Evolutionary conservation across 2,797 vertebrate genomes (phyloP).

Genomic region (Rhabdophis nuchalis): DNA sequence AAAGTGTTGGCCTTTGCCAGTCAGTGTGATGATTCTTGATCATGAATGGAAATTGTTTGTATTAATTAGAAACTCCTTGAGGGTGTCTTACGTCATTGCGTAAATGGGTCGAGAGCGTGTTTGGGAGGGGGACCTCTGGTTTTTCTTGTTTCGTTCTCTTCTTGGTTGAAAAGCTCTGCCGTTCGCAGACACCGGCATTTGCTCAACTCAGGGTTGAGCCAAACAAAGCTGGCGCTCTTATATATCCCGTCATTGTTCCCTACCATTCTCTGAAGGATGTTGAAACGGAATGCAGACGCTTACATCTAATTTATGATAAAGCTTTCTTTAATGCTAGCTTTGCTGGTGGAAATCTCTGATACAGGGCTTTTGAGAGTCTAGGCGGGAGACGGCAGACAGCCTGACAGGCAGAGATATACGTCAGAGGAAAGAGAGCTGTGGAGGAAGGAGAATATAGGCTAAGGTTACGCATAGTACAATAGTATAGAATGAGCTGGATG

Average conservation of each 20-base stretch:
- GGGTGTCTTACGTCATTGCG: conserved; percentile 35
- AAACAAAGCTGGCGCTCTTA: conserved; percentile 1
- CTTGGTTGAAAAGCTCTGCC: conserved; percentile 27
- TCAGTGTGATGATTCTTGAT: conserved; percentile 41
- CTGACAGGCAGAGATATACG: background rate
- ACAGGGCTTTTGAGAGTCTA: background rate
- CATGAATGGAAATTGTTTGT: conserved; percentile 46
- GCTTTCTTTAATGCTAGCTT: no score
- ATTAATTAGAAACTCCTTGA: conserved; percentile 56
- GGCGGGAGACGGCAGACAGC: background rate
- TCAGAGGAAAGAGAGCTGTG: background rate
- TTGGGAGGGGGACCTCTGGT: conserved; percentile 18
- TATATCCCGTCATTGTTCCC: background rate
- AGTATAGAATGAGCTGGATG: no score
- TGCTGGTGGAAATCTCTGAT: background rate
- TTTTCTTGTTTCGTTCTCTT: conserved; percentile 43
- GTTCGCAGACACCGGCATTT: background rate
- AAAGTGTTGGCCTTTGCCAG: conserved; percentile 48
- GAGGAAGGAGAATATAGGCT: background rate
- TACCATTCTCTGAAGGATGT: background rate
- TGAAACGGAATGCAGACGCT: background rate
- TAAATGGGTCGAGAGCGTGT: background rate
- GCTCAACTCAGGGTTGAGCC: background rate
- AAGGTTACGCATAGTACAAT: background rate
- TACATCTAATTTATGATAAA: background rate